Conservation (phyloP, 92 coral and sea anemone genomes). For the Phenganax subtilis region DNA sequence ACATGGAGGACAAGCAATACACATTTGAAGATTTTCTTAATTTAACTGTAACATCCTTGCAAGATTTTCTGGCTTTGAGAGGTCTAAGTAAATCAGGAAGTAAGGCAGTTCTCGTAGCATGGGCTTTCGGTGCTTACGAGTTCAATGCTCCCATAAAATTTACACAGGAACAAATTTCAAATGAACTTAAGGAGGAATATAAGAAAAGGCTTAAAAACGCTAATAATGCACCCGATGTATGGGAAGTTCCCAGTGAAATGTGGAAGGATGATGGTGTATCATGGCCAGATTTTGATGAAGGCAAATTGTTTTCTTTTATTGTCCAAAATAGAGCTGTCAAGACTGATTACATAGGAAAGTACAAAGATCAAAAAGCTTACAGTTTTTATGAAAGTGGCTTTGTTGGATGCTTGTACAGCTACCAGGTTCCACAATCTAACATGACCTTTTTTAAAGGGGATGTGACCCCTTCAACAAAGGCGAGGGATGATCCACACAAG, state of each 20-base stretch:
- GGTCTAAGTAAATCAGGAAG: neutral
- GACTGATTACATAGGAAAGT: constrained; percentile 38
- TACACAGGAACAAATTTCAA: constrained; percentile 4
- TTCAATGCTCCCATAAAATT: neutral
- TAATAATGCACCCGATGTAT: neutral
- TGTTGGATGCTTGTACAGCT: constrained; percentile 20
- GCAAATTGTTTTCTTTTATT: too few species aligned
- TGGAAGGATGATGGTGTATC: neutral
- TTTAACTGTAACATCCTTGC: neutral
- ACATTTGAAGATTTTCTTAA: neutral
- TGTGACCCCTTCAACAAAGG: neutral
- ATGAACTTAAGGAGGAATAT: neutral
- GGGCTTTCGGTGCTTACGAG: constrained; percentile 2
- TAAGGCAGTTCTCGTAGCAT: neutral
- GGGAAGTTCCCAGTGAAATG: neutral
- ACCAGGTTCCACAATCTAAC: neutral
- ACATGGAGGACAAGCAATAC: too few species aligned
- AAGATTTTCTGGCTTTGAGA: neutral
- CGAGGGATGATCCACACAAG: neutral
- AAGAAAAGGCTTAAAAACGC: neutral
- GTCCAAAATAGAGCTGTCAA: neutral
- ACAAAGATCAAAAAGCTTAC: constrained; percentile 19
- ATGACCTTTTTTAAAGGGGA: neutral
- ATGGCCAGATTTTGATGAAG: neutral
- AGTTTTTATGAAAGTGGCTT: constrained; percentile 29